Evolutionary conservation across 2,797 vertebrate species (phyloP).

Genomic region (Anguilla anguilla): DNA sequence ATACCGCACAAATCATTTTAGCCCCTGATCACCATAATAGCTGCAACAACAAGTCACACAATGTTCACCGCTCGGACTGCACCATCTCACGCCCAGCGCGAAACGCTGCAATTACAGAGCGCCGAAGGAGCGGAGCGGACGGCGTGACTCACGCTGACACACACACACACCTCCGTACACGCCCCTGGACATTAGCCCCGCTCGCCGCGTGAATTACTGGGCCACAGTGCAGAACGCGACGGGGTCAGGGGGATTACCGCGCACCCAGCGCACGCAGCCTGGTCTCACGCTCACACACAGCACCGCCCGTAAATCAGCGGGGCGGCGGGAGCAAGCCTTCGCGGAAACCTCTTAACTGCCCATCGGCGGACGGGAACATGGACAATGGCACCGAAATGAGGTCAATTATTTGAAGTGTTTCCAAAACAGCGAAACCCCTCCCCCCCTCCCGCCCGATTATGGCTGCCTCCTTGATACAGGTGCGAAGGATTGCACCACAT

Average conservation of each 20-base stretch:
- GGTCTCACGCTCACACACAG: neutral
- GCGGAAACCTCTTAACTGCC: neutral
- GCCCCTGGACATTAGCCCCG: neutral
- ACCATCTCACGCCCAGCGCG: neutral
- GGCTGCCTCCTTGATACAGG: neutral
- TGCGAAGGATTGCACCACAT: neutral
- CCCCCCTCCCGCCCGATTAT: neutral
- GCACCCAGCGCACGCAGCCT: no score
- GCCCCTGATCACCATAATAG: neutral
- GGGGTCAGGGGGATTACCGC: neutral
- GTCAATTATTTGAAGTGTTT: neutral
- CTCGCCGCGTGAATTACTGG: neutral
- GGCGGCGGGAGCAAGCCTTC: neutral
- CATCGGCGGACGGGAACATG: neutral
- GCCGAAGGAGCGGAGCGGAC: neutral
- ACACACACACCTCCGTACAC: neutral
- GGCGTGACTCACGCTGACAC: neutral
- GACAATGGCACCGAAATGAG: neutral
- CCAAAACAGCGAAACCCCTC: neutral
- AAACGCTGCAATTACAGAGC: neutral
- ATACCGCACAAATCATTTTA: neutral
- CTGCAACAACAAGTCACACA: neutral
- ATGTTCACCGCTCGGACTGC: neutral
- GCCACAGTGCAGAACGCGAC: neutral
- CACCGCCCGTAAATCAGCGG: neutral